Base-by-base conservation (phyloP, 30 jellyfish, hydroid and myxozoan species). In the Nemopilema nomurai region DNA sequence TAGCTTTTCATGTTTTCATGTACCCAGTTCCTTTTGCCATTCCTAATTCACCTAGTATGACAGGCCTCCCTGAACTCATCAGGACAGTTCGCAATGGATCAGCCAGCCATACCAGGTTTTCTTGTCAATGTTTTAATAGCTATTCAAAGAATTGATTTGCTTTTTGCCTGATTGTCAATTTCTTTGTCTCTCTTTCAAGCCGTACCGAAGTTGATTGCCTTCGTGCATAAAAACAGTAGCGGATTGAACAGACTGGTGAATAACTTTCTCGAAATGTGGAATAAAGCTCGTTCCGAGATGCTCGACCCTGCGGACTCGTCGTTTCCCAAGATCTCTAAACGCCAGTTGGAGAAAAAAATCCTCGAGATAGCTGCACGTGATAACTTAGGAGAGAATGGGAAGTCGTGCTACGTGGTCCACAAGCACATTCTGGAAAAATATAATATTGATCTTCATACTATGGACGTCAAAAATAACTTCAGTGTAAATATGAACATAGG, bases 181-280 rank as follows among this genome's bases (percentile, higher is more conserved):
- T n/a, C n/a, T n/a, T 81, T 74, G 17, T 62, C 28, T 75, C 82
- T 82, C n/a, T n/a, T n/a, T n/a, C n/a, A 86, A 92, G 98, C 97
- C 4, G 83, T 93, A 94, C 96, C 91, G 18, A 65, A 80, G 49
- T 78, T 93, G 33, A 76, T 93, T 67, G 77, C 74, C 32, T 71
- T 66, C 28, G 92, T 93, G 52, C 98, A 93, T 80, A 91, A 91
- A 21, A 88, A 74, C 75, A 57, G 91, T 30, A 27, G 65, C 17
- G 93, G 98, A 21, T 1, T 93, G 83, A 84, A 78, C 75, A 84
- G 81, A 81, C 89, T 93, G 57, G 63, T 79, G 4, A 21, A 32
- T 22, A 76, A 77, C 9, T 93, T 93, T 51, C 67, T 74, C 57
- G 89, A 72, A 49, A 51, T 80, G 52, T 93, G 98, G 98, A 49